Evolutionary conservation across 2,797 vertebrate genomes (phyloP).

Genomic region (Yasuhikotakia modesta): DNA sequence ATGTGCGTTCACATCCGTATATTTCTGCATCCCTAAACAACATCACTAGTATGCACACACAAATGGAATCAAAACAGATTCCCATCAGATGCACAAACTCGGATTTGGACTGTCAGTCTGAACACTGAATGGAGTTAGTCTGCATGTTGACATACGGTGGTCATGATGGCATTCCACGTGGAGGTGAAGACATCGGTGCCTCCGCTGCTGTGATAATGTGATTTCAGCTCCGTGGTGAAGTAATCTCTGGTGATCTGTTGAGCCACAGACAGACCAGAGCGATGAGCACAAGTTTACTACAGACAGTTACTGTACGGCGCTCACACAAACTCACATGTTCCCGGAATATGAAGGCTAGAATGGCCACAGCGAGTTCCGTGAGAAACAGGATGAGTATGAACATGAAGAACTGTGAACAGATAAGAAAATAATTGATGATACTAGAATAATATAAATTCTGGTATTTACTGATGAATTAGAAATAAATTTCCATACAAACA

Average conservation of each 20-base stretch:
- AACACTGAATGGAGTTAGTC: background rate
- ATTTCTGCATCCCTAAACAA: too few relatives aligned
- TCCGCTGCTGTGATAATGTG: slow-evolving; percentile 85
- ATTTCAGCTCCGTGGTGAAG: slow-evolving; percentile 89
- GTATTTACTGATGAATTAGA: background rate
- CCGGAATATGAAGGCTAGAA: slow-evolving; percentile 91
- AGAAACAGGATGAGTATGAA: slow-evolving; percentile 93
- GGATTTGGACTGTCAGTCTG: too few relatives aligned
- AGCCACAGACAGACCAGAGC: slow-evolving; percentile 34
- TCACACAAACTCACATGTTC: slow-evolving; percentile 89
- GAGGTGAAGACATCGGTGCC: slow-evolving; percentile 85
- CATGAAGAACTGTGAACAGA: slow-evolving; percentile 92
- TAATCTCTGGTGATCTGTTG: slow-evolving; percentile 88
- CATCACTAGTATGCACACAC: too few relatives aligned
- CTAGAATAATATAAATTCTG: background rate
- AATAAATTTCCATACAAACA: slow-evolving; percentile 82
- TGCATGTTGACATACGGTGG: slow-evolving; percentile 77
- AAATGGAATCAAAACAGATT: too few relatives aligned
- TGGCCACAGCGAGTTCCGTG: slow-evolving; percentile 88
- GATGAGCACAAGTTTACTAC: slow-evolving; percentile 11
- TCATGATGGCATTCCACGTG: slow-evolving; percentile 94
- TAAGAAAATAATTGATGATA: too few relatives aligned
- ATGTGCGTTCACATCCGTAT: too few relatives aligned
- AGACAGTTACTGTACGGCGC: background rate
- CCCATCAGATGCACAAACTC: too few relatives aligned